Evolutionary conservation across 37 sponge, comb jelly and placozoan genomes (phyloP).

Genomic region (Theonella swinhoei): DNA sequence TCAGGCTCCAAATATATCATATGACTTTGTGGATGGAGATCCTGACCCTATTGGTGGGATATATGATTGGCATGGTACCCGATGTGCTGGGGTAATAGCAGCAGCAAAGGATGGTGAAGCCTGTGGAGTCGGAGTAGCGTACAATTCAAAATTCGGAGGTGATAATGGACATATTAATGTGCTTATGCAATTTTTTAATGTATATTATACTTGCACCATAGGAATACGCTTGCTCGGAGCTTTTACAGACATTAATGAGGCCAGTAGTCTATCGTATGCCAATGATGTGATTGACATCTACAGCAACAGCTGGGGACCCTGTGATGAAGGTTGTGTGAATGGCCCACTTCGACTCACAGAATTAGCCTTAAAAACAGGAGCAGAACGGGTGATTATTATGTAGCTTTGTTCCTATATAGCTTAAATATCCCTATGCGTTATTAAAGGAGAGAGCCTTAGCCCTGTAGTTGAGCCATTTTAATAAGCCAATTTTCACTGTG

Average conservation of each 20-base stretch:
- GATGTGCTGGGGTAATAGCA: conserved; percentile 87
- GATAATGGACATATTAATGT: neutral
- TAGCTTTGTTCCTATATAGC: neutral
- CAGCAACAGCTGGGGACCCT: conserved; percentile 95
- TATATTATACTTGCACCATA: neutral
- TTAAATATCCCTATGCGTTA: neutral
- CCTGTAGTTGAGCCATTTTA: neutral
- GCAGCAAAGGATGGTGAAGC: conserved; percentile 60
- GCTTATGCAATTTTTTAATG: neutral
- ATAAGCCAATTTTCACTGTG: neutral
- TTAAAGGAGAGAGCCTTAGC: no score
- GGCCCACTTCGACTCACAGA: conserved; percentile 81
- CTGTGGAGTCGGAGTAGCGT: conserved; percentile 87
- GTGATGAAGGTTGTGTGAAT: conserved; percentile 86
- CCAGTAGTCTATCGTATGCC: conserved; percentile 52
- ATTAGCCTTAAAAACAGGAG: conserved; percentile 59
- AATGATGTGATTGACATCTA: conserved; percentile 83
- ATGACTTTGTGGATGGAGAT: conserved; percentile 76
- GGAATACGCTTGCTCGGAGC: conserved; percentile 34
- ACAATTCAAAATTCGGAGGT: conserved; percentile 82
- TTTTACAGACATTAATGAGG: conserved; percentile 83
- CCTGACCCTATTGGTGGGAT: conserved; percentile 41
- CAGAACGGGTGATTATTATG: conserved; percentile 26
- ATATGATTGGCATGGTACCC: conserved; percentile 85
- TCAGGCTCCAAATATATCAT: conserved; percentile 29